Percentiles rank a stretch among this genome's conserved stretches.
These are phyloP conservation scores for Oegoconia quadripuncta DNA, from an alignment of 2,888 invertebrate genomes.

Conservation along the genomic window DNA sequence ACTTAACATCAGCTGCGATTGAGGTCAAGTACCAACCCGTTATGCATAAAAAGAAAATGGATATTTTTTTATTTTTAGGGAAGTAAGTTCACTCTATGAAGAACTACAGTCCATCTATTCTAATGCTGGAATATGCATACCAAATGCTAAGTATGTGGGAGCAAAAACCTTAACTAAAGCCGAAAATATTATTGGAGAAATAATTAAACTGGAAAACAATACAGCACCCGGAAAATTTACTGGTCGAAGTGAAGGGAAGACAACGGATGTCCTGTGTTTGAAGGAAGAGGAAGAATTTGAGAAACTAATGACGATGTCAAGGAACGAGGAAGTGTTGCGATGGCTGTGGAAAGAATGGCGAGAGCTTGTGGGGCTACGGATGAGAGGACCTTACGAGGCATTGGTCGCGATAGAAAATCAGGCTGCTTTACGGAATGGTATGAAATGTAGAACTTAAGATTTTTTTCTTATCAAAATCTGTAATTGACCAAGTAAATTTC, in stretches of 20 bases:
- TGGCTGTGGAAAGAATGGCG: constrained; percentile 85
- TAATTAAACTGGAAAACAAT: constrained; percentile 22
- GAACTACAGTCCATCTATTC: constrained; percentile 80
- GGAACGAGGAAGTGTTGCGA: constrained; percentile 65
- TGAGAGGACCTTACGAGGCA: constrained; percentile 73
- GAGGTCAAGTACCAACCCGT: too few species aligned
- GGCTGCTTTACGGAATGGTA: constrained; percentile 83
- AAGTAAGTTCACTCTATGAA: constrained; percentile 64
- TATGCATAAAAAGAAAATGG: too few species aligned
- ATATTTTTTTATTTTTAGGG: constrained; percentile 51
- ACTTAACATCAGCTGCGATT: too few species aligned
- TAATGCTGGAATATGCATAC: constrained; percentile 75
- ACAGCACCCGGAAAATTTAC: constrained; percentile 33
- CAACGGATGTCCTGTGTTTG: constrained; percentile 60
- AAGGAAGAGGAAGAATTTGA: constrained; percentile 82
- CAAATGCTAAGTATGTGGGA: too few species aligned
- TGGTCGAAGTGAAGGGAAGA: constrained; percentile 11
- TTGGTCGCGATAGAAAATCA: constrained; percentile 80
- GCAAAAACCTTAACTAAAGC: not conserved
- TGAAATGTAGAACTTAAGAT: constrained; percentile 15
- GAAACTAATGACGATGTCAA: constrained; percentile 73
- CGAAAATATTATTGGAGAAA: constrained; percentile 4
- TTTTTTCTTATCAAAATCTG: too few species aligned
- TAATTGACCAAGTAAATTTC: too few species aligned
- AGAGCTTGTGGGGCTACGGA: constrained; percentile 77